Evolutionary conservation across 2,888 invertebrate genomes (phyloP), one percentile per base, ranked within the genome.

Genomic region (Melanostoma mellinum): DNA sequence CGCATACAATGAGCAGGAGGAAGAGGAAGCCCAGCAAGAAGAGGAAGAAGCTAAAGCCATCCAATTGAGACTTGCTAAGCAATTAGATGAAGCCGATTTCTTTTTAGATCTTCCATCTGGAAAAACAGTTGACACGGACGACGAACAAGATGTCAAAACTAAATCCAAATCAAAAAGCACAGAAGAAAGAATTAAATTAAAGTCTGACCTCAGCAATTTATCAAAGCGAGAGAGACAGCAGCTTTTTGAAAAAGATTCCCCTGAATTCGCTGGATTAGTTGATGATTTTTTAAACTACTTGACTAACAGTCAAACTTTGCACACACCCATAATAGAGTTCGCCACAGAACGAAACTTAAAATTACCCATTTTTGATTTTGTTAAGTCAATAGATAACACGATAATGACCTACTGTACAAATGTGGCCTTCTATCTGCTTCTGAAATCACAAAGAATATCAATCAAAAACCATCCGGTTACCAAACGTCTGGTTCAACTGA

Each of bases 381-480:
- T 97, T 0, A 93, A 93, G 89, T 94, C 94, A 6, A 95, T 95
- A 88, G 94, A 94, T 89, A 93, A 94, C 86, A 90, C 96, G 42
- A 93, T 95, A 86, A 93, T 93, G 88, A 97, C 97, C 89, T 98
- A 98, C 89, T 96, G 96, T 87, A 94, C 95, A 32, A 98, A 98
- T 89, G 94, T 98, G 46, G 93, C 94, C 60, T 97, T 96, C 91
- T 98, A 98, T 90, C 90, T 98, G 86, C 92, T 96, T 86, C 91
- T 98, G 10, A 97, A 97, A 92, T 93, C 96, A 69, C 95, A 95
- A 88, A 94, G 94, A 87, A 91, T 93, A 32, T 93, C 94, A 69
- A 93, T 96, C 32, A 94, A 94, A 87, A 94, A 95, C 87, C 99
- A 99, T 92, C 98, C 99, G n/a, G 94, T 98, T 9, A 94, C 97